A percentile compares a stretch with the other conserved stretches of the same genome.
These are phyloP conservation scores for Brenthis ino DNA, from an alignment of 2,888 invertebrate species.

Conservation along the genomic window DNA sequence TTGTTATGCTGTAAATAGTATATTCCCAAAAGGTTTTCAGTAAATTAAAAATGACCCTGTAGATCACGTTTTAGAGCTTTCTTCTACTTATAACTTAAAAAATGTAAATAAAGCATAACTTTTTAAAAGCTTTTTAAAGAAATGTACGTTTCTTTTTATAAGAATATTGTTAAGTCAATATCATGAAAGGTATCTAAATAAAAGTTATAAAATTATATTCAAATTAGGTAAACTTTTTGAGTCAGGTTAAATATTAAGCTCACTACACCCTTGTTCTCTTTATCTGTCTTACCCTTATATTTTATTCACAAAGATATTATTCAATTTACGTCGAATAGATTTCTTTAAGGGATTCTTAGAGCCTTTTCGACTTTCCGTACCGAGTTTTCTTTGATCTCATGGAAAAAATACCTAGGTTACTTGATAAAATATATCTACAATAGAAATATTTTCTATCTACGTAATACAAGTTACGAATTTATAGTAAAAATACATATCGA, in stretches of 20 bases:
- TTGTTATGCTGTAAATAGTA: too few relatives aligned
- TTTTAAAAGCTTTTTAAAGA: too few relatives aligned
- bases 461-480: too few relatives aligned
- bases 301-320: conserved; percentile 31
- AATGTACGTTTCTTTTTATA: not conserved
- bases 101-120: too few relatives aligned
- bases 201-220: conserved; percentile 36
- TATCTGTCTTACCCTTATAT: conserved; percentile 28
- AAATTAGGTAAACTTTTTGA: conserved; percentile 20
- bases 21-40: too few relatives aligned
- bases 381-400: conserved; percentile 13
- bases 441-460: not conserved
- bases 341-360: conserved; percentile 20
- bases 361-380: conserved; percentile 18
- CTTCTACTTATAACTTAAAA: too few relatives aligned
- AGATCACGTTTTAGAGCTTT: too few relatives aligned
- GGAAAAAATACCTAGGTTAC: conserved; percentile 11
- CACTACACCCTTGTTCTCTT: conserved; percentile 26
- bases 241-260: conserved; percentile 24
- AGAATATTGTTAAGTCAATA: not conserved
- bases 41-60: too few relatives aligned
- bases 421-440: not conserved
- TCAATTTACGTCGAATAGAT: conserved; percentile 27
- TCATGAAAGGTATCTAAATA: not conserved
- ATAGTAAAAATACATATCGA: too few relatives aligned